Evolutionary conservation across 1,140 invertebrate species (phyloP), one percentile per base, ranked within the genome.

Genomic region (Drosophila pachea): DNA sequence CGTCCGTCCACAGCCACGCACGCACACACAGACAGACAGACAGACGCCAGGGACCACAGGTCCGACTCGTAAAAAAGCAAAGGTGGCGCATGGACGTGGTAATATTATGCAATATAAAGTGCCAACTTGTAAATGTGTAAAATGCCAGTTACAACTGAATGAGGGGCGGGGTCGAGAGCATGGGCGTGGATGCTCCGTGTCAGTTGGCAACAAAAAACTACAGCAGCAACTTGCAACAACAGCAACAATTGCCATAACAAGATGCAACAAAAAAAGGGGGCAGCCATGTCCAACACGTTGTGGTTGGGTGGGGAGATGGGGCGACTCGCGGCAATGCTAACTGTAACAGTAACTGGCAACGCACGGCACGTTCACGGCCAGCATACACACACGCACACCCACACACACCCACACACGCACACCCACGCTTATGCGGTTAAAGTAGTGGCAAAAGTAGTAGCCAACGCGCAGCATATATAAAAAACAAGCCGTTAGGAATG

Each of bases 401-500:
- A 32, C 11, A 55, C 14, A 60, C 29, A 48, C 54, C 36, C 32
- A 62, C 31, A 48, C 22, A 22, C 22, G 3, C 22, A 22, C 22
- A 2, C 22, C 22, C 22, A 22, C 22, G 68, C 75, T 79, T 82
- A 78, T 83, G 73, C 64, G 73, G 78, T 78, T 82, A 66, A 78
- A 83, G 71, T 74, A 82, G 78, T 77, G 72, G 78, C 74, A 76
- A 82, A 72, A 82, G 78, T 68, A 82, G 78, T 78, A 78, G 71
- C 78, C 78, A 82, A 55, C 68, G 63, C 62, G 36, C 64, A 68
- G 62, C 58, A 52, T 56, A 61, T 55, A 40, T 29, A 55, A 59
- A 22, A 48, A 42, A 47, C n/a, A 58, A 53, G 47, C 33, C 52
- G 52, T 56, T 33, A 38, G 40, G n/a, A 62, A 54, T 33, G 11